These are phyloP conservation scores for Stichodactyla helianthus DNA, from an alignment of 64 coral and sea anemone genomes.

Conservation along the genomic window DNA sequence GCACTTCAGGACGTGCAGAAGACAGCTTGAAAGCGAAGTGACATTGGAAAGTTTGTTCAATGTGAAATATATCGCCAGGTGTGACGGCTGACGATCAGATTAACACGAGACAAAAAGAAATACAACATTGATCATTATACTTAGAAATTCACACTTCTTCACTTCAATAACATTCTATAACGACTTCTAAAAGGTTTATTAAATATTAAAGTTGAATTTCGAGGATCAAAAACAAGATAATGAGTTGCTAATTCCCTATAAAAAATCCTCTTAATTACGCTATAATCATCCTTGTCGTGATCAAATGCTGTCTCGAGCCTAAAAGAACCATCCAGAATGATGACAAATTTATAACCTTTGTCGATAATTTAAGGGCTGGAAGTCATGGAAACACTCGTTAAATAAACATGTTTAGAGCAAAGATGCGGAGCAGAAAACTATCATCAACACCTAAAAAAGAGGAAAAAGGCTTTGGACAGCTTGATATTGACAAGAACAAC, in stretches of 20 bases:
- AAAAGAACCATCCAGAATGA: neutral
- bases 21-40: too few species aligned
- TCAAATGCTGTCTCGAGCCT: neutral
- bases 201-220: neutral
- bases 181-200: neutral
- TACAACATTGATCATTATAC: too few species aligned
- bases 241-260: neutral
- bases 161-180: too few species aligned
- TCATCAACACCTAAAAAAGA: neutral
- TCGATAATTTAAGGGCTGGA: neutral
- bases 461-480: neutral
- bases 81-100: too few species aligned
- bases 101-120: too few species aligned
- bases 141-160: too few species aligned
- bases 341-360: neutral
- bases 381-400: neutral
- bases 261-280: too few species aligned
- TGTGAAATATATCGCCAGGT: too few species aligned
- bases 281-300: too few species aligned
- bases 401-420: neutral
- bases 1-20: too few species aligned
- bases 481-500: neutral
- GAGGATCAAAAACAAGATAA: neutral
- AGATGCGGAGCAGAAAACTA: neutral
- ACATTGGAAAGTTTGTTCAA: too few species aligned